Base-by-base conservation (phyloP, 2,888 invertebrate species). In the Ormyrus labotus region DNA sequence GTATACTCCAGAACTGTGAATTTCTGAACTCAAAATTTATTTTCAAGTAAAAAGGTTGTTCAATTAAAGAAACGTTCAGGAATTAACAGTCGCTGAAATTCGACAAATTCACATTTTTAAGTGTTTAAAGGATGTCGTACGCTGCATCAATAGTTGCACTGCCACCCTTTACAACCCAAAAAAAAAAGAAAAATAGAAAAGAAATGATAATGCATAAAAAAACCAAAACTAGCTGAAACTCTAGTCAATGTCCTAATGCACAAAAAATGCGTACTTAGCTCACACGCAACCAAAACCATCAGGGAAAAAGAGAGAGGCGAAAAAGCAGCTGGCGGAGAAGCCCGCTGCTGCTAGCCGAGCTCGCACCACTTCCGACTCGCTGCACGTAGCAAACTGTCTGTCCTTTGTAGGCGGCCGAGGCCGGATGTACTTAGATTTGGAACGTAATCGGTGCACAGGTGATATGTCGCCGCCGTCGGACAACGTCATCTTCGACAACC, bases 401-500 rank as follows among this genome's bases (percentile, higher is more conserved):
- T 88, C 88, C 88, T 81, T 78, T 81, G 81, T 90, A 91, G 90
- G 88, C 87, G 88, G 87, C 86, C 89, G 90, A 87, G 86, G 85
- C 86, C 90, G 89, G 89, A 89, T 87, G 81, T 97, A 96, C 91
- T 81, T 81, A 81, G 81, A 81, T 77, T 78, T 78, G 81, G 81
- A 78, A 81, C 81, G 79, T 76, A 72, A 79, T 81, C 90, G 90
- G 85, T 89, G 89, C 88, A 88, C 92, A 86, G 92, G 93, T 85
- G 94, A 93, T 86, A 92, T 93, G 84, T 97, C 97, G 0, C 97
- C 97, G 74, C 97, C 97, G 5, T 97, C 97, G 71, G 97, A 98
- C 92, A 96, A 97, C 91, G 96, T 96, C 84, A 96, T 97, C 92
- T 97, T 97, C 91, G 97, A 98, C 93, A 97, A 97, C 92, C 97